Evolutionary conservation across 2,113 vertebrate species (phyloP), one percentile per base, ranked within the genome.

Genomic region (Melanocharis versteri): DNA sequence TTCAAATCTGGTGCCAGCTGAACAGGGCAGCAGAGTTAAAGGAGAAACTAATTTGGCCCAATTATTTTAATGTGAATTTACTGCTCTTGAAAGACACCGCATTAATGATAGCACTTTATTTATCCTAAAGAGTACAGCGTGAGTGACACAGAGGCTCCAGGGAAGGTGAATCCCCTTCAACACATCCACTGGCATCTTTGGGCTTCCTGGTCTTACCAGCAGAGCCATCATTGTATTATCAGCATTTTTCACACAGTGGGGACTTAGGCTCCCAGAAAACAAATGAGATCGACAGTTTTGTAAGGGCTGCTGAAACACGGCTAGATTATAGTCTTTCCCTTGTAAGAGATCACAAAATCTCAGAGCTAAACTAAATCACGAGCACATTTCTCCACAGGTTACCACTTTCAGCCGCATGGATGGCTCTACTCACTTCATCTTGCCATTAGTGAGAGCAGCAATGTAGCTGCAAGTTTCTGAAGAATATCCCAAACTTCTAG

Each of bases 31-130:
- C 11, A 85, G 61, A 68, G 16, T 62, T 75, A 84, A 89, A 75
- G 44, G 13, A 72, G 51, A 89, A 82, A 57, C 27, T 76, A 45
- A 56, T 79, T 78, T 71, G 37, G 7, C 23, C 15, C 26, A 30
- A 26, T 51, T 71, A 53, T 76, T 97, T 95, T 48, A 37, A 65
- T 35, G 26, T 12, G 12, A 71, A 91, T 51, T 61, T 75, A 27
- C 33, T 84, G 13, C 24, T 75, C 24, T 71, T 89, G 48, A 96
- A 94, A 85, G 61, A 22, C 13, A 20, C 13, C 60, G 13, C 12
- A 9, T 68, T 87, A 58, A 65, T 60, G 28, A 47, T 37, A 69
- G 7, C 21, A n/a, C 11, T 64, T 89, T 60, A 48, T 79, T 87
- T 69, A 69, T 58, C 45, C 33, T n/a, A 42, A 73, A 20, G 21